phyloP scores from a whole-genome alignment of 2,888 invertebrate genomes.

The Caradrina kadenii region DNA sequence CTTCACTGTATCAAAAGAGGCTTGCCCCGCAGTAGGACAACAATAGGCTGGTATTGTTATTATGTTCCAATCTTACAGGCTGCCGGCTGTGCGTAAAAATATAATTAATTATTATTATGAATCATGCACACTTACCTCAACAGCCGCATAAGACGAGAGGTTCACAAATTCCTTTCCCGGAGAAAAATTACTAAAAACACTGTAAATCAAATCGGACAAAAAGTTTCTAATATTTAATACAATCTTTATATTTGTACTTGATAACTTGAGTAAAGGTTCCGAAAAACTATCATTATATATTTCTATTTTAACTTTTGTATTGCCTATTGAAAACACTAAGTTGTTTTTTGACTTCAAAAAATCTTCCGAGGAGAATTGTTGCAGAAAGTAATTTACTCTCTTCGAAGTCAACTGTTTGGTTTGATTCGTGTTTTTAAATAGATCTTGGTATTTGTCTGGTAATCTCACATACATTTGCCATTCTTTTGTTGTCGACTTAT shows the following conservation, averaged over 20 bases:
- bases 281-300: conserved; percentile 77
- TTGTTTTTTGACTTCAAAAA: conserved; percentile 74
- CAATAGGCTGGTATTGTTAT: too few relatives aligned
- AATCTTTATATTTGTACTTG: conserved; percentile 69
- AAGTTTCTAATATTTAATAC: conserved; percentile 77
- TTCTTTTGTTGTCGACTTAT: conserved; percentile 37
- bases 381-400: conserved; percentile 68
- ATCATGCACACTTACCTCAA: conserved; percentile 73
- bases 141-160: conserved; percentile 72
- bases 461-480: conserved; percentile 77
- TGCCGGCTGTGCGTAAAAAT: too few relatives aligned
- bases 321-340: conserved; percentile 70
- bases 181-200: conserved; percentile 59
- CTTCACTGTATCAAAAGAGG: too few relatives aligned
- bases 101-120: background rate
- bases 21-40: too few relatives aligned
- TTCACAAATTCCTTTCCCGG: conserved; percentile 70
- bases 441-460: conserved; percentile 71
- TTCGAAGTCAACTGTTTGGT: conserved; percentile 62
- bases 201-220: conserved; percentile 74
- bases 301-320: conserved; percentile 70
- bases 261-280: conserved; percentile 71
- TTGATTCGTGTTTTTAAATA: conserved; percentile 66
- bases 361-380: conserved; percentile 72
- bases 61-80: too few relatives aligned